A percentile compares a stretch with the other conserved stretches of the same genome.
Conservation (phyloP, 1,140 invertebrate species). For the Drosophila malerkotliana region DNA sequence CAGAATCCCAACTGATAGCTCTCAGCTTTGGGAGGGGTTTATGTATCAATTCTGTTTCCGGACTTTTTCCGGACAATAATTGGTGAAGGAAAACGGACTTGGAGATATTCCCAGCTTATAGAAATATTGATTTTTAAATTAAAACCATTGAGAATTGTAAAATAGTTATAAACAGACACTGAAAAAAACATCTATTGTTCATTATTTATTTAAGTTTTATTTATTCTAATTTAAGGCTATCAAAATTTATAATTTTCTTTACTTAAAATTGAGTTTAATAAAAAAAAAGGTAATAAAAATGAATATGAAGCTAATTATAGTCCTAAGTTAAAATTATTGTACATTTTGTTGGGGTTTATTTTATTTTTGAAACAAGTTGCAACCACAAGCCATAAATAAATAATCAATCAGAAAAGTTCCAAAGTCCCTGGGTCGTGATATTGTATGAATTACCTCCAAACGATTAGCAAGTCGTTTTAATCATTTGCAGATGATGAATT, state of each 20-base stretch:
- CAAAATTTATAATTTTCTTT: too few species aligned
- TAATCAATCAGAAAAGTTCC: conserved; percentile 30
- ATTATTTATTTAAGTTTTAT: neutral
- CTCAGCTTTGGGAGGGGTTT: conserved; percentile 7
- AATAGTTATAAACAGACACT: neutral
- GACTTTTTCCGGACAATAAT: conserved; percentile 15
- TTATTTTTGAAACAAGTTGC: conserved; percentile 1
- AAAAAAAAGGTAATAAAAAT: too few species aligned
- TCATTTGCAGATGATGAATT: conserved; percentile 46
- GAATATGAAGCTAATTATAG: too few species aligned
- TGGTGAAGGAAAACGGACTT: conserved; percentile 24
- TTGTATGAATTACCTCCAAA: conserved; percentile 38
- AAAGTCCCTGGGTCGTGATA: conserved; percentile 27
- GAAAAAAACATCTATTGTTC: neutral
- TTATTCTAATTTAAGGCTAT: too few species aligned
- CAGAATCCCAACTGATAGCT: conserved; percentile 18
- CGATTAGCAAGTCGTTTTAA: conserved; percentile 33
- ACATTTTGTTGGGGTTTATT: neutral
- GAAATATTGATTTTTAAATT: conserved; percentile 11
- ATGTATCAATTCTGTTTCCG: conserved; percentile 43
- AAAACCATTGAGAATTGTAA: neutral
- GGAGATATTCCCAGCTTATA: conserved; percentile 23
- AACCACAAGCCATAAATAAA: conserved; percentile 19
- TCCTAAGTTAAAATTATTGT: neutral
- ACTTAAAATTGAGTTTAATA: too few species aligned